Conservation (phyloP, 2,113 vertebrate genomes). For the Pygoscelis antarcticus region DNA sequence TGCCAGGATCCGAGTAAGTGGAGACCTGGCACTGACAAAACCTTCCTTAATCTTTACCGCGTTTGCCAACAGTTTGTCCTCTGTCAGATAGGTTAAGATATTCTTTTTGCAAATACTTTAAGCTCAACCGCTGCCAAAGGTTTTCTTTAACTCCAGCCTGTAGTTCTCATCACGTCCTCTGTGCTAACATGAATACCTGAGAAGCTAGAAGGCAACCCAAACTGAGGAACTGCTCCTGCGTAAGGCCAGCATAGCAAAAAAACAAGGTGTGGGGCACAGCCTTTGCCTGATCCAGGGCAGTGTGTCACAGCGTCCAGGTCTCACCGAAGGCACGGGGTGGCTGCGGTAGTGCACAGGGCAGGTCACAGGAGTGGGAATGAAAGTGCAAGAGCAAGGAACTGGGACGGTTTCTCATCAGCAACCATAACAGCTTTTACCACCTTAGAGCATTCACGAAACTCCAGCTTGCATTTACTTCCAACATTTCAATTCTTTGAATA, state of each 20-base stretch:
- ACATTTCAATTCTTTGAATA: not conserved
- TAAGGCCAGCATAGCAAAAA: not conserved
- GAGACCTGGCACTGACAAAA: constrained; percentile 1
- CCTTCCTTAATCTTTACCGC: not conserved
- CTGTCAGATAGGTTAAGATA: constrained; percentile 2
- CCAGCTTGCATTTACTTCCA: not conserved
- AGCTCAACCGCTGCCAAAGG: not conserved
- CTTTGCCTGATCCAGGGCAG: not conserved
- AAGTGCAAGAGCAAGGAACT: not conserved
- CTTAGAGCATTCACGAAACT: not conserved
- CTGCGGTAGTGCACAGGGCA: not conserved
- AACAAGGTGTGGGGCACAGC: not conserved
- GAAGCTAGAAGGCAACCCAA: not conserved
- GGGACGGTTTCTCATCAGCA: not conserved
- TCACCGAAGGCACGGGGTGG: fast-evolving
- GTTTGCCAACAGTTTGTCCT: not conserved
- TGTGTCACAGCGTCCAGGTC: not conserved
- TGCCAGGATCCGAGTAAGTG: not conserved
- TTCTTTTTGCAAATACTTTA: not conserved
- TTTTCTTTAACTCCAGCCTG: not conserved
- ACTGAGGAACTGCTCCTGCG: not conserved
- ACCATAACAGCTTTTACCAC: not conserved
- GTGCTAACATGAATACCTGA: not conserved
- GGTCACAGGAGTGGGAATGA: not conserved
- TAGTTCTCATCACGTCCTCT: fast-evolving